Evolutionary conservation across 2,113 vertebrate genomes (phyloP), one percentile per base, ranked within the genome.

Genomic region (Tricholaema leucomelas): DNA sequence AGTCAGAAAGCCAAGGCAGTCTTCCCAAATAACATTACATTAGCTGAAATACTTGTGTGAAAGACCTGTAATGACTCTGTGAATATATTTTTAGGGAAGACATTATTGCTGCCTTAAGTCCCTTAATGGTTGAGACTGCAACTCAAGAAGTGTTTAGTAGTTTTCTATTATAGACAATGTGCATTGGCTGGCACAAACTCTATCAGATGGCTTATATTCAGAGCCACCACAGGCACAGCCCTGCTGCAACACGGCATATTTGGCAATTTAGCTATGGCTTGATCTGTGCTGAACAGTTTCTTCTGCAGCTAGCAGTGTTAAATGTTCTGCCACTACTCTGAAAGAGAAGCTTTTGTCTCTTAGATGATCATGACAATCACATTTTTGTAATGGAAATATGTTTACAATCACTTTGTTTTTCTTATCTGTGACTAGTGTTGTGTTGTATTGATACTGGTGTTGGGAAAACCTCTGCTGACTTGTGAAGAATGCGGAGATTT

Each of bases 281-380:
- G 76, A 73, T 56, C 69, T 83, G 36, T 38, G 27, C 36, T 66
- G 59, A 87, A 35, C 33, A 59, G 27, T 36, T 65, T 87, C 52
- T 65, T 64, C 46, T 80, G 69, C 82, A 63, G 42, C 2, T 66
- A 52, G 50, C 69, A 74, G 18, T n/a, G 52, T 61, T 88, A 87
- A 71, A 76, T 64, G 74, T 33, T 80, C 72, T 79, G 56, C 83
- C 72, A 55, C 73, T 77, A 55, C 56, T 77, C 80, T 58, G 56
- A 54, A 81, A 85, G 48, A 83, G 58, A 27, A 71, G 69, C 20
- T 77, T 91, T 90, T 94, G 79, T 91, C 82, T 93, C 72, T 60
- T n/a, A 85, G 72, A 85, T 74, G 80, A 81, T 85, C 56, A 38
- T 73, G 58, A 83, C 56, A 88, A 71, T 59, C 9, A 0, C 2